Conservation (phyloP, 92 coral and sea anemone genomes). For the Plumapathes pennacea region DNA sequence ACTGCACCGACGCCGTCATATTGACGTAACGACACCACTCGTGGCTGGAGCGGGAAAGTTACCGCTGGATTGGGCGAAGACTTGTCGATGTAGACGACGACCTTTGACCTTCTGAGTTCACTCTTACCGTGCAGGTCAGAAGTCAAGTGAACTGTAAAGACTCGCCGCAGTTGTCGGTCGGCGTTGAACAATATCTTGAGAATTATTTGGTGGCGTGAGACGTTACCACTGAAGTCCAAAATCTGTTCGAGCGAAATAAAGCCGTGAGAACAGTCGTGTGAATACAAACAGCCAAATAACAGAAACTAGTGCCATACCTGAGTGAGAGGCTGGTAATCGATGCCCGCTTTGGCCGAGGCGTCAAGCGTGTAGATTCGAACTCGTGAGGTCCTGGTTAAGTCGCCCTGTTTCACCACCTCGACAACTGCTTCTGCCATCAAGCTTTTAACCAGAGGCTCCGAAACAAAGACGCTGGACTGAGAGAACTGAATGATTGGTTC, state of each 20-base stretch:
- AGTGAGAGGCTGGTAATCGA: slow-evolving; percentile 76
- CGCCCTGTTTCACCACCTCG: slow-evolving; percentile 73
- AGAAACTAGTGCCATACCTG: slow-evolving; percentile 35
- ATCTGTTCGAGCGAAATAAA: slow-evolving; percentile 28
- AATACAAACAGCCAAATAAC: neutral
- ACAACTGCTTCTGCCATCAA: slow-evolving; percentile 41
- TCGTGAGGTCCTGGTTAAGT: slow-evolving; percentile 54
- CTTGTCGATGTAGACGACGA: slow-evolving; percentile 80
- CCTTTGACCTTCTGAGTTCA: slow-evolving; percentile 59
- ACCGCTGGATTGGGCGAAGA: slow-evolving; percentile 60
- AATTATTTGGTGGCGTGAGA: slow-evolving; percentile 33
- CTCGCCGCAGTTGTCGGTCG: slow-evolving; percentile 82
- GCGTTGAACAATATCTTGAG: slow-evolving; percentile 67
- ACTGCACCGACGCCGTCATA: slow-evolving; percentile 85
- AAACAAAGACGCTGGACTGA: slow-evolving; percentile 66
- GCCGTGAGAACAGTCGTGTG: neutral
- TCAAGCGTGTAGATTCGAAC: slow-evolving; percentile 87
- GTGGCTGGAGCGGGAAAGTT: slow-evolving; percentile 85
- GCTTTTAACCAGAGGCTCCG: slow-evolving; percentile 52
- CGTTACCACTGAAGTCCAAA: slow-evolving; percentile 58
- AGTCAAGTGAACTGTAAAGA: slow-evolving; percentile 73
- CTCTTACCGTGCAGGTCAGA: slow-evolving; percentile 43
- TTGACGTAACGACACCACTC: slow-evolving; percentile 83
- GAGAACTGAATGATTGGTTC: slow-evolving; percentile 77
- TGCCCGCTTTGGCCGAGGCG: slow-evolving; percentile 90